Percentiles rank a stretch among this genome's conserved stretches.
These are phyloP conservation scores for Dermolepida albohirtum DNA, from an alignment of 2,888 invertebrate species.

Conservation along the genomic window DNA sequence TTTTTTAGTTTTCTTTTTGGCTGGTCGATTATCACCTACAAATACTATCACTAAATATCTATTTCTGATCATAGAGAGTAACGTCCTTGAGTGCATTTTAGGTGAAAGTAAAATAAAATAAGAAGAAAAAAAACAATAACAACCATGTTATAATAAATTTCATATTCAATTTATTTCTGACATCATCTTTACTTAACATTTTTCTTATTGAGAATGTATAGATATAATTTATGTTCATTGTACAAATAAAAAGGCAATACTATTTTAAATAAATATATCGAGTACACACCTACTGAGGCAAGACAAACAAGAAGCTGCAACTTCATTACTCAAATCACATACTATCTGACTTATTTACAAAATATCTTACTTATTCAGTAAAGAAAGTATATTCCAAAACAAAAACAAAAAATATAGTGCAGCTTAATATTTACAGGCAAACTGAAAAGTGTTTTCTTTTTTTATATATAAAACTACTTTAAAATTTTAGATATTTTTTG, in stretches of 20 bases:
- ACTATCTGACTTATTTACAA: conserved; percentile 47
- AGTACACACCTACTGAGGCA: conserved; percentile 58
- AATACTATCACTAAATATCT: conserved; percentile 50
- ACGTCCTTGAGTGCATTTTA: conserved; percentile 46
- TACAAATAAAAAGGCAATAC: conserved; percentile 53
- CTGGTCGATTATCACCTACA: conserved; percentile 64
- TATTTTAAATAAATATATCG: conserved; percentile 41
- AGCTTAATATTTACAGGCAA: conserved; percentile 50
- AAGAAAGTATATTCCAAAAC: background rate
- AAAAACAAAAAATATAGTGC: conserved; percentile 36
- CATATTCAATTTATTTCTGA: conserved; percentile 62
- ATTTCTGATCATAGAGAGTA: background rate
- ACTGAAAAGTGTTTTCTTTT: conserved; percentile 39
- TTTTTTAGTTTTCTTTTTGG: conserved; percentile 70
- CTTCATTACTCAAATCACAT: conserved; percentile 39
- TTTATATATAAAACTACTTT: conserved; percentile 16
- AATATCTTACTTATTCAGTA: background rate
- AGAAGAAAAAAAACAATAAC: conserved; percentile 49
- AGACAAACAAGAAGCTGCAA: conserved; percentile 53
- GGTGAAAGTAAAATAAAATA: conserved; percentile 19
- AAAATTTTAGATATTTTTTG: conserved; percentile 15
- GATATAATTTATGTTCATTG: conserved; percentile 47
- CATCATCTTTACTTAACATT: conserved; percentile 61
- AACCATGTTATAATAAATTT: conserved; percentile 54
- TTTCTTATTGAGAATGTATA: conserved; percentile 51